Evolutionary conservation across 2,113 vertebrate species (phyloP).

Genomic region (Pomatostomus ruficeps): DNA sequence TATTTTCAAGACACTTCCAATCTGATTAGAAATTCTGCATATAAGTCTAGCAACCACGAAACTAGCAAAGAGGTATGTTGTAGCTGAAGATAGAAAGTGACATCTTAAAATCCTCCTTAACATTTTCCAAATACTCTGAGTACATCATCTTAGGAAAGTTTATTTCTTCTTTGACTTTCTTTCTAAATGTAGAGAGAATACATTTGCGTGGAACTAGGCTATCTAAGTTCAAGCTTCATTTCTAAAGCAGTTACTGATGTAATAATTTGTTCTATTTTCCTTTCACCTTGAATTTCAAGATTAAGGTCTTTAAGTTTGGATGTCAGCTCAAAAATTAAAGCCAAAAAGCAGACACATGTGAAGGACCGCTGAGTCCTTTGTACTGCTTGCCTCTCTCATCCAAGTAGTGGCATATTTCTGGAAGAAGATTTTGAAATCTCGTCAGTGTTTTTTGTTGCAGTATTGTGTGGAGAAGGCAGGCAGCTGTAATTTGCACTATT

Average conservation of each 20-base stretch:
- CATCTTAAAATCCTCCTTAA: neutral
- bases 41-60: neutral
- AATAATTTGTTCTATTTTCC: neutral
- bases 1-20: slow-evolving; percentile 5
- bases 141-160: neutral
- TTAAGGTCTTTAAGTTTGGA: neutral
- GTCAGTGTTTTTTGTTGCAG: neutral
- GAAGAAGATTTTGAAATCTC: neutral
- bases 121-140: neutral
- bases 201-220: neutral
- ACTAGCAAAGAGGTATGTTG: neutral
- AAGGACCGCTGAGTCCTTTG: neutral
- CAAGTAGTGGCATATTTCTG: neutral
- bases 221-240: neutral
- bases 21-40: neutral
- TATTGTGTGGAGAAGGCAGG: neutral
- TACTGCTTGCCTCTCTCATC: neutral
- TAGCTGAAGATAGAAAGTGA: neutral
- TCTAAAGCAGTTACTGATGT: neutral
- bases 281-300: neutral
- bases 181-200: neutral
- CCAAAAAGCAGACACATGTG: neutral
- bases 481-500: neutral
- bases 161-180: neutral
- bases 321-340: neutral